A percentile compares a stretch with the other conserved stretches of the same genome.
Evolutionary conservation across 53 echinoderm and acorn worm species (phyloP).

Genomic region (Echinometra lucunter): DNA sequence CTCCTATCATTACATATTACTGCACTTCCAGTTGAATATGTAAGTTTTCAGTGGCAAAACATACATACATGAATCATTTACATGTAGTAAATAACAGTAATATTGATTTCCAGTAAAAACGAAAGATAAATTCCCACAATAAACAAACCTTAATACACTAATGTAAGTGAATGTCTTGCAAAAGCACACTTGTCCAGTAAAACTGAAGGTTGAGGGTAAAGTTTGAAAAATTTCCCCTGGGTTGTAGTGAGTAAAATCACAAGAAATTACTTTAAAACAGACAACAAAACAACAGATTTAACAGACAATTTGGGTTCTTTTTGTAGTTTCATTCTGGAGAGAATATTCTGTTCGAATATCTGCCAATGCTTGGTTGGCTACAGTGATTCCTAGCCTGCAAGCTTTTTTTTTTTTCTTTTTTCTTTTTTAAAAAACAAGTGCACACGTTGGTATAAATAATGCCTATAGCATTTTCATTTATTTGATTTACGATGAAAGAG

Average conservation of each 20-base stretch:
- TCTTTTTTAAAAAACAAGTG: too few relatives aligned
- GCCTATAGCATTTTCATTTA: too few relatives aligned
- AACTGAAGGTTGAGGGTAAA: neutral
- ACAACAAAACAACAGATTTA: neutral
- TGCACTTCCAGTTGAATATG: constrained; percentile 36
- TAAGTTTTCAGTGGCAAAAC: neutral
- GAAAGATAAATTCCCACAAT: neutral
- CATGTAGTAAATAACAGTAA: too few relatives aligned
- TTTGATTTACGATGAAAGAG: too few relatives aligned
- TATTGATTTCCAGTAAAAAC: neutral
- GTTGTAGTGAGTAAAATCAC: neutral
- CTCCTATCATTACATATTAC: neutral
- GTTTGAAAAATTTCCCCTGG: neutral
- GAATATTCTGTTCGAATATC: too few relatives aligned
- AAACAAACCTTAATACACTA: neutral
- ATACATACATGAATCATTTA: constrained; percentile 12
- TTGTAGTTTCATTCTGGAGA: too few relatives aligned
- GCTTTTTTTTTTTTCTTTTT: too few relatives aligned
- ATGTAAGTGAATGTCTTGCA: neutral
- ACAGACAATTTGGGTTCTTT: too few relatives aligned
- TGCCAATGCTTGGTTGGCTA: neutral
- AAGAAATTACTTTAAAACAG: neutral
- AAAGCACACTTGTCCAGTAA: neutral
- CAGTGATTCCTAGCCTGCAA: neutral
- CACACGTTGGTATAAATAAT: too few relatives aligned